Percentiles rank a stretch among this genome's conserved stretches.
Conservation (phyloP, 2,888 invertebrate genomes). For the Synergus itoensis region DNA sequence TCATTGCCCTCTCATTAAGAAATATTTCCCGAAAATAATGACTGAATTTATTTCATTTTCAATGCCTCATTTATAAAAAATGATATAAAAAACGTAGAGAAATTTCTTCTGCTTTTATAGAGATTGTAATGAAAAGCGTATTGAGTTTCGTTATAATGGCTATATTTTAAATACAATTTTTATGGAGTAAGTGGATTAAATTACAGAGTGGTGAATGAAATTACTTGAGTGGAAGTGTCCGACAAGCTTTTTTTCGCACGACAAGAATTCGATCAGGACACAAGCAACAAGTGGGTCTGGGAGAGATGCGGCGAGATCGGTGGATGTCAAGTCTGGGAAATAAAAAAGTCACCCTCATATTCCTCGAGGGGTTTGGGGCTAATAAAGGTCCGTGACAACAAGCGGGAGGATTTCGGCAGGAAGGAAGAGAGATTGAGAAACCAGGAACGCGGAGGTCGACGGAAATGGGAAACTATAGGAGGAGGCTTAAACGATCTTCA, state of each 20-base stretch:
- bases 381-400: constrained; percentile 62
- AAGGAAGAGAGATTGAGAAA: constrained; percentile 48
- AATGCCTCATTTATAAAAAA: too few relatives aligned
- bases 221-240: constrained; percentile 23
- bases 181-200: neutral
- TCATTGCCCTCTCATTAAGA: too few relatives aligned
- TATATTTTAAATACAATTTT: neutral
- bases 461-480: constrained; percentile 42
- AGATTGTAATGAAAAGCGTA: neutral
- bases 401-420: constrained; percentile 44
- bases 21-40: too few relatives aligned
- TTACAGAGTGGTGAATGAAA: constrained; percentile 24
- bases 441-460: constrained; percentile 39
- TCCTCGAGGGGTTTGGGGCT: constrained; percentile 61
- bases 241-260: constrained; percentile 15
- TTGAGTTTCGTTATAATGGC: neutral
- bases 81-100: too few relatives aligned
- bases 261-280: constrained; percentile 35
- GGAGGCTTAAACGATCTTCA: constrained; percentile 61
- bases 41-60: too few relatives aligned
- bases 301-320: constrained; percentile 61
- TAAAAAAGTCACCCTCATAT: constrained; percentile 75
- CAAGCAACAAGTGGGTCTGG: constrained; percentile 70
- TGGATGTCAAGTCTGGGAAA: constrained; percentile 75
- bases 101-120: neutral